phyloP scores from a whole-genome alignment of 2,888 invertebrate genomes.

The Mythimna lalbum region DNA sequence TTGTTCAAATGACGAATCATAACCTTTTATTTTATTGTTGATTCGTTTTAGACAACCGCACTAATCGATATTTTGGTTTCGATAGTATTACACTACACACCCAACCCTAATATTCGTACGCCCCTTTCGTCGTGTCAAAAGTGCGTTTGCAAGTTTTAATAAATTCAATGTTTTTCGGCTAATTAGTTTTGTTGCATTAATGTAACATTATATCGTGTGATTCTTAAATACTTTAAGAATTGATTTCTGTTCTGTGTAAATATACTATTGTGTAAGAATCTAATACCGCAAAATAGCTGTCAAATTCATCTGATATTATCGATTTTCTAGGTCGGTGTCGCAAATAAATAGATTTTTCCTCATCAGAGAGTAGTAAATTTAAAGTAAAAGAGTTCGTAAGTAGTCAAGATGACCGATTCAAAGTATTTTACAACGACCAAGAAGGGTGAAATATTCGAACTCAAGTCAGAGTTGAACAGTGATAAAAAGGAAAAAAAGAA shows the following conservation, averaged over 20 bases:
- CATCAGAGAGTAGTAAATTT: slow-evolving; percentile 43
- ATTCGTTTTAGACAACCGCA: too few species aligned
- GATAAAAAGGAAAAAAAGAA: slow-evolving; percentile 99
- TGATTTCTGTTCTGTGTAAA: slow-evolving; percentile 18
- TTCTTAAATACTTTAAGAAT: background rate
- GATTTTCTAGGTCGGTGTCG: slow-evolving; percentile 74
- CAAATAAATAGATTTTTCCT: slow-evolving; percentile 57
- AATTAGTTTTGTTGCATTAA: slow-evolving; percentile 4
- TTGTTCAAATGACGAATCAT: background rate
- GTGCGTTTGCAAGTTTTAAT: slow-evolving; percentile 61
- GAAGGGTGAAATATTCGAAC: slow-evolving; percentile 99
- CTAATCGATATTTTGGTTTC: background rate
- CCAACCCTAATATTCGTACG: slow-evolving; percentile 66
- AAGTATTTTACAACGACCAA: slow-evolving; percentile 99
- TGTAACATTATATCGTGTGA: background rate
- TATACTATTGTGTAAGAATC: slow-evolving; percentile 10
- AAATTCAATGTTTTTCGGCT: slow-evolving; percentile 22
- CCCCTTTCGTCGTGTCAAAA: slow-evolving; percentile 75
- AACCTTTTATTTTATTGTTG: too few species aligned
- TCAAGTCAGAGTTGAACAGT: slow-evolving; percentile 99
- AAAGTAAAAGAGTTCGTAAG: slow-evolving; percentile 13
- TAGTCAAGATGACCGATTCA: slow-evolving; percentile 97
- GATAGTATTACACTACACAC: slow-evolving; percentile 9
- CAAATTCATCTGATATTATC: slow-evolving; percentile 68
- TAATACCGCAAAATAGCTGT: slow-evolving; percentile 51